phyloP scores from a whole-genome alignment of 2,797 vertebrate genomes.

The Poeciliopsis presidionis region DNA sequence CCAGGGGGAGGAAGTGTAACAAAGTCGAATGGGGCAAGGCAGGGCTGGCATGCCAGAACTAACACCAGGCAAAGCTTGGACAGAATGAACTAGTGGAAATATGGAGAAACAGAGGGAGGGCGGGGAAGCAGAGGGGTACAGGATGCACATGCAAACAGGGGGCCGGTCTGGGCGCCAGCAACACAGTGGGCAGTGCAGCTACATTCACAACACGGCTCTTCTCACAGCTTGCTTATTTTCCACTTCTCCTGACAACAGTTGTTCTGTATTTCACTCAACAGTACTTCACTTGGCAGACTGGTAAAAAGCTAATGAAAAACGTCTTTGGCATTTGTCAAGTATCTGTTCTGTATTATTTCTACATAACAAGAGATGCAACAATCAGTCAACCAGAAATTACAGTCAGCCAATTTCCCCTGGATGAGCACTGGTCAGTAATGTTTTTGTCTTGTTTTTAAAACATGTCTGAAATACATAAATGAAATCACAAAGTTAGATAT shows the following conservation, averaged over 20 bases:
- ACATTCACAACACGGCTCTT: constrained; percentile 65
- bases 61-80: constrained; percentile 74
- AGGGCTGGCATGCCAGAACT: constrained; percentile 74
- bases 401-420: background rate
- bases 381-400: background rate
- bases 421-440: background rate
- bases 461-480: too few species aligned
- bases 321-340: constrained; percentile 26
- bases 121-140: constrained; percentile 73
- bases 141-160: constrained; percentile 70
- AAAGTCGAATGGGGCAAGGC: constrained; percentile 52
- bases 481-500: background rate
- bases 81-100: constrained; percentile 65
- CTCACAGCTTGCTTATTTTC: constrained; percentile 67
- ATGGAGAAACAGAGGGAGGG: constrained; percentile 68
- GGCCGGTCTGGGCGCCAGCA: constrained; percentile 65
- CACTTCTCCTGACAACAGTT: constrained; percentile 60
- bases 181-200: constrained; percentile 69
- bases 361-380: background rate
- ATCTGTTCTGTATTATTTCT: constrained; percentile 15
- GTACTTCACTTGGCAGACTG: constrained; percentile 12
- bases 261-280: constrained; percentile 38
- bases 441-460: too few species aligned
- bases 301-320: background rate
- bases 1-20: constrained; percentile 73